Percentiles rank a stretch among this genome's conserved stretches.
Conservation (phyloP, 2,113 vertebrate species). For the Perccottus glenii region DNA sequence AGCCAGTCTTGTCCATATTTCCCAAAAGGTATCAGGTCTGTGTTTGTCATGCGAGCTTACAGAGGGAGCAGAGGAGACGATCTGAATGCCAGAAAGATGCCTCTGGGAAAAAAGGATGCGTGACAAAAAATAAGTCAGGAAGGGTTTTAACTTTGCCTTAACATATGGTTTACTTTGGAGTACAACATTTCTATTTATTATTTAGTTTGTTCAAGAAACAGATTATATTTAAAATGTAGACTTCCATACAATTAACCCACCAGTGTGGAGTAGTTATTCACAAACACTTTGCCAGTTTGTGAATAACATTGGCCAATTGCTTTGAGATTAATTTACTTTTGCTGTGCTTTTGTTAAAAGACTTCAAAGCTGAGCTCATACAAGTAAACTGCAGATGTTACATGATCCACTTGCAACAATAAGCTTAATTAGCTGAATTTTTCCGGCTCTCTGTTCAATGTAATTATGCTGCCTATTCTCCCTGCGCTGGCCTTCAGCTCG, state of each 20-base stretch:
- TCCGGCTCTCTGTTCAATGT: slow-evolving; percentile 14
- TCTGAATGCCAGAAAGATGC: slow-evolving; percentile 16
- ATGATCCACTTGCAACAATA: slow-evolving; percentile 17
- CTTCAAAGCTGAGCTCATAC: slow-evolving; percentile 41
- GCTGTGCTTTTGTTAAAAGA: slow-evolving; percentile 34
- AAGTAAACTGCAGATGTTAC: slow-evolving; percentile 14
- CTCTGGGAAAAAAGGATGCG: not conserved
- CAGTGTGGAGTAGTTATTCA: slow-evolving; percentile 39
- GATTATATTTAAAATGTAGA: too few species aligned
- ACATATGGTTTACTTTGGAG: too few species aligned
- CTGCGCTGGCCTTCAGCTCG: slow-evolving; percentile 22
- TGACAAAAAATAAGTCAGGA: too few species aligned
- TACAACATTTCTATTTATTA: too few species aligned
- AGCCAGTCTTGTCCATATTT: slow-evolving; percentile 9
- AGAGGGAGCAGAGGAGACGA: slow-evolving; percentile 1
- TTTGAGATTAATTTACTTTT: slow-evolving; percentile 49
- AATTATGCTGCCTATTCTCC: slow-evolving; percentile 19
- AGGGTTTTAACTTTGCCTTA: too few species aligned
- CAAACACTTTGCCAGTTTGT: slow-evolving; percentile 30
- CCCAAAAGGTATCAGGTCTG: slow-evolving; percentile 15
- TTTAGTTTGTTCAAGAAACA: too few species aligned
- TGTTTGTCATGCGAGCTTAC: slow-evolving; percentile 14
- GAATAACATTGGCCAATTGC: slow-evolving; percentile 52
- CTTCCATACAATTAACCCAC: too few species aligned
- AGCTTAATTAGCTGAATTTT: slow-evolving; percentile 43